Percentiles rank a stretch among this genome's conserved stretches.
Conservation (phyloP, 1,140 invertebrate genomes). For the Hyles euphorbiae region DNA sequence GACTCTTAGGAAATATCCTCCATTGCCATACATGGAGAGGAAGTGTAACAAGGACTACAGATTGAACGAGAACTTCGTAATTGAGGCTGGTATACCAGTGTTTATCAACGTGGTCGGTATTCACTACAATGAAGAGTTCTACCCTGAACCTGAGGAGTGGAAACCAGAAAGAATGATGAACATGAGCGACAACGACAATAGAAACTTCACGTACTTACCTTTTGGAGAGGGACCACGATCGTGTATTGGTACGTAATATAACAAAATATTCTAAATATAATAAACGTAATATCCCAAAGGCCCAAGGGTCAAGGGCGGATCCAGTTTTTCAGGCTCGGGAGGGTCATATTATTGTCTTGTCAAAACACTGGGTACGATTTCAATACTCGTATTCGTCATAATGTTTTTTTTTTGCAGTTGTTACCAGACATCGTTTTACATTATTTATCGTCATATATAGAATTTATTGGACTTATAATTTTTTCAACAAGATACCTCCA, state of each 20-base stretch:
- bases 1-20: conserved; percentile 77
- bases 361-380: too few relatives aligned
- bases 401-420: too few relatives aligned
- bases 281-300: too few relatives aligned
- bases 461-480: too few relatives aligned
- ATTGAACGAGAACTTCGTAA: conserved; percentile 66
- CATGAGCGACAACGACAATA: conserved; percentile 57
- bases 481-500: too few relatives aligned
- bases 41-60: conserved; percentile 66
- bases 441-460: too few relatives aligned
- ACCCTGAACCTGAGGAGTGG: conserved; percentile 80
- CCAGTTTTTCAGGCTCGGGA: too few relatives aligned
- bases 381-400: too few relatives aligned
- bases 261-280: too few relatives aligned
- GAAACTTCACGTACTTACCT: conserved; percentile 79
- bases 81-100: conserved; percentile 43
- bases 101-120: conserved; percentile 47
- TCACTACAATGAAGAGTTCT: conserved; percentile 77
- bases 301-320: too few relatives aligned
- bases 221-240: conserved; percentile 87
- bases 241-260: conserved; percentile 79
- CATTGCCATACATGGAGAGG: conserved; percentile 75
- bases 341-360: too few relatives aligned
- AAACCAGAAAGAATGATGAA: conserved; percentile 79
- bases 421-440: too few relatives aligned